Evolutionary conservation across 35 echinoderm and acorn worm genomes (phyloP).

Genomic region (Apostichopus parvimensis): DNA sequence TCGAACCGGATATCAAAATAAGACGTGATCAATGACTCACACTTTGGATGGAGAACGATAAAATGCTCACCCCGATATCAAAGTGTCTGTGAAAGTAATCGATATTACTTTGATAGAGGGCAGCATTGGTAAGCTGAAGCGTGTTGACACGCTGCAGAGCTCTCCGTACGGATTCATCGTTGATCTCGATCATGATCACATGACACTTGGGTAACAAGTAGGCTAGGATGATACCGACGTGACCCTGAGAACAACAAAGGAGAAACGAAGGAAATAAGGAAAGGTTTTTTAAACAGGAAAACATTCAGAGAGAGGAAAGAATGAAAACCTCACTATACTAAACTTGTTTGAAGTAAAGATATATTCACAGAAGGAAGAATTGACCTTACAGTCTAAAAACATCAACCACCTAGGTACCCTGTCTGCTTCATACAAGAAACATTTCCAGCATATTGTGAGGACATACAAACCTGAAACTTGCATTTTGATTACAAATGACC

Average conservation of each 20-base stretch:
- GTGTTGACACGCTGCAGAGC: constrained; percentile 55
- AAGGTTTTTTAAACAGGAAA: neutral
- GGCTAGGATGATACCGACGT: constrained; percentile 89
- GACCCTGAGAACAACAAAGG: constrained; percentile 67
- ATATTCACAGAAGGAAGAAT: too few relatives aligned
- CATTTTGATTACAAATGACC: too few relatives aligned
- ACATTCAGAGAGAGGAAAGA: too few relatives aligned
- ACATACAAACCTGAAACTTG: too few relatives aligned
- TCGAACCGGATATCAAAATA: too few relatives aligned
- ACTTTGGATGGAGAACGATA: too few relatives aligned
- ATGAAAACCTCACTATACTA: neutral
- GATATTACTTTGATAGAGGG: constrained; percentile 85
- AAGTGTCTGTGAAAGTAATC: constrained; percentile 60
- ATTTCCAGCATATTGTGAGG: too few relatives aligned
- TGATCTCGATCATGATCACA: constrained; percentile 83
- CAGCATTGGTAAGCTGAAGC: constrained; percentile 66
- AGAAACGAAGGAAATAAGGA: neutral
- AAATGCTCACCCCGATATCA: neutral
- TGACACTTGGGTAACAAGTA: constrained; percentile 76
- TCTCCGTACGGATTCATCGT: constrained; percentile 81
- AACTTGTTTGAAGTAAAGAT: too few relatives aligned
- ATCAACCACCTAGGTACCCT: too few relatives aligned
- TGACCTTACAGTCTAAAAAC: too few relatives aligned
- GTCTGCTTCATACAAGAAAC: too few relatives aligned
- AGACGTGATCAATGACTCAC: too few relatives aligned